Evolutionary conservation across 2,113 vertebrate species (phyloP), one percentile per base, ranked within the genome.

Genomic region (Platysteira castanea): DNA sequence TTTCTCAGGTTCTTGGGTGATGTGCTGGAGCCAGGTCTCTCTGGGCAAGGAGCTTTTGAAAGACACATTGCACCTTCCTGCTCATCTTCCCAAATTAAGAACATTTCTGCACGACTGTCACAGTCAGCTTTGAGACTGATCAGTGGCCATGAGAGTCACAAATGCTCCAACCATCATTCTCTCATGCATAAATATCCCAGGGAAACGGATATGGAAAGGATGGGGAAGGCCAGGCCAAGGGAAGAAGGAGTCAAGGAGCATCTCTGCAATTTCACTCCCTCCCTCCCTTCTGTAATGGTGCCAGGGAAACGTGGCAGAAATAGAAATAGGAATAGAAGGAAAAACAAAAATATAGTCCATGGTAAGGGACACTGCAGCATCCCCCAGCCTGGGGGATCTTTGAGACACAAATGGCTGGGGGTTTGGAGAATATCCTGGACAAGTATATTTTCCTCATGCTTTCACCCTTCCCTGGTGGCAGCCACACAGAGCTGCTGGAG

Each of bases 1-100:
- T 95, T 96, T 96, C 94, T 61, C 52, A 14, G 90, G 42, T 77
- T 84, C 80, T 52, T 88, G 79, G 90, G 94, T 53, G 79, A 88
- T 73, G 84, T 84, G 90, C 49, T 37, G 88, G 84, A 80, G 90
- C 64, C 56, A 71, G 89, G 53, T 89, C 95, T 97, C 89, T 70
- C 85, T 46, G 82, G 91, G 87, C 47, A 24, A 44, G 69, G 59
- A 78, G 75, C 33, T 93, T 93, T 91, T 93, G 91, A 90, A 95
- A 97, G 86, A 60, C 47, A 89, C 65, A 91, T 77, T 93, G 77
- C 47, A 69, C 63, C 82, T 74, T 81, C 80, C 67, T 54, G 73
- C 87, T 95, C 30, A 24, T 77, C 88, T 89, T 92, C 75, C 64
- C 90, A 71, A 90, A 57, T 65, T 20, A 65, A 84, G 84, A 54